phyloP scores from a whole-genome alignment of 1,140 invertebrate species.

The Laodelphax striatellus region DNA sequence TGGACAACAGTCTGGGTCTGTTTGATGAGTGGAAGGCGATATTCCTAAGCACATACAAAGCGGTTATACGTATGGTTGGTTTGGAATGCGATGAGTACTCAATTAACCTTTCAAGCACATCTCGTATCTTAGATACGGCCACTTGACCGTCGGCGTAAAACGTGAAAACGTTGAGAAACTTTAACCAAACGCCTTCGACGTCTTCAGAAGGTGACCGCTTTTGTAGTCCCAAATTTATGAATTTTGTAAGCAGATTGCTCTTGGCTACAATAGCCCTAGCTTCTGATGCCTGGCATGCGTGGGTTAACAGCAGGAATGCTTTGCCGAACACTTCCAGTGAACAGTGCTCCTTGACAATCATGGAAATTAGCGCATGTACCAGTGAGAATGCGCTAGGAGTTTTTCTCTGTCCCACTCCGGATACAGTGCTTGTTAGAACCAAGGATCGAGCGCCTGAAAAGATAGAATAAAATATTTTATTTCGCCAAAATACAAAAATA shows the following conservation, averaged over 20 bases:
- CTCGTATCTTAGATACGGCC: conserved; percentile 30
- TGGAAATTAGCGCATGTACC: conserved; percentile 34
- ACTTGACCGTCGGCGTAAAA: conserved; percentile 33
- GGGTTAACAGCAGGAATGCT: conserved; percentile 36
- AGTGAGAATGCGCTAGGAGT: conserved; percentile 37
- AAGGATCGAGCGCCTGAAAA: conserved; percentile 35
- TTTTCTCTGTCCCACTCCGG: conserved; percentile 39
- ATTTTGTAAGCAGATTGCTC: background rate
- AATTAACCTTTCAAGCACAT: conserved; percentile 9
- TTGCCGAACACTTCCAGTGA: conserved; percentile 32
- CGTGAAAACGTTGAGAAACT: conserved; percentile 35
- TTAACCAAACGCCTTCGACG: conserved; percentile 22
- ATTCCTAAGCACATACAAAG: conserved; percentile 30
- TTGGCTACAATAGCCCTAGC: conserved; percentile 39
- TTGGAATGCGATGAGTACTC: background rate
- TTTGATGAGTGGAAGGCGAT: conserved; percentile 31
- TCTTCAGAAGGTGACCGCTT: conserved; percentile 2
- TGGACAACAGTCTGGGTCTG: conserved; percentile 26
- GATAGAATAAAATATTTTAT: background rate
- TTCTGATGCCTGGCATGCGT: conserved; percentile 36
- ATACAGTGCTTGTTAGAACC: conserved; percentile 36
- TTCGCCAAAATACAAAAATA: no score
- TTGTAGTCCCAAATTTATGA: background rate
- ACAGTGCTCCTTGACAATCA: conserved; percentile 33
- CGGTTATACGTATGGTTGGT: conserved; percentile 3